Evolutionary conservation across 2,113 vertebrate species (phyloP), one percentile per base, ranked within the genome.

Genomic region (Gallinago undulata): DNA sequence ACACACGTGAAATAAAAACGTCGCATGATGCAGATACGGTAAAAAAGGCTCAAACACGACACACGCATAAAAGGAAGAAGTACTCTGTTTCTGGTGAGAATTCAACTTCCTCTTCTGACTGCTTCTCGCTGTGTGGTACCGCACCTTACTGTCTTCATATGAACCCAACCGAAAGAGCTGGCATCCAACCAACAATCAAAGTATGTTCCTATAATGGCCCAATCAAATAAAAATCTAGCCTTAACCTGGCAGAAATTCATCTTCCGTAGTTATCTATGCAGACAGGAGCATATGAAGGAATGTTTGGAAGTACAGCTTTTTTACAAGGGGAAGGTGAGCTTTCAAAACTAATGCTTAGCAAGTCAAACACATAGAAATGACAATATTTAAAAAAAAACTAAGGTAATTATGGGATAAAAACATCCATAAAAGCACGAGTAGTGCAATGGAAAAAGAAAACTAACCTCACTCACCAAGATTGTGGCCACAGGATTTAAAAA

Each of bases 41-140:
- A 67, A 72, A 70, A 91, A 41, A 57, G 69, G n/a, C 69, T 84
- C 22, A 1, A 86, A 68, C 53, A 3, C 7, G 6, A 37, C 53
- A 51, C 33, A 66, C 0, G 14, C 81, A 67, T 39, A 55, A 43
- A 87, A 63, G 77, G 74, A 87, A 96, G 88, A 17, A 78, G 62
- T 9, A 28, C 68, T 68, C 45, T 50, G 53, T 2, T 59, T 59
- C 56, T 92, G 91, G 93, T 92, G 89, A 43, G 48, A 39, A 66
- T 43, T 79, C 79, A 95, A 23, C 80, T 94, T 95, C 93, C 91
- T 84, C 60, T 90, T 94, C 67, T 84, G 95, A n/a, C 53, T 90
- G 59, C 68, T 84, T 13, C 74, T 91, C 2, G 1, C 76, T 85
- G 66, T 66, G 84, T 82, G 76, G 92, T 56, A 92, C 79, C 93